Evolutionary conservation across 2,797 vertebrate species (phyloP).

Genomic region (Coreius guichenoti): DNA sequence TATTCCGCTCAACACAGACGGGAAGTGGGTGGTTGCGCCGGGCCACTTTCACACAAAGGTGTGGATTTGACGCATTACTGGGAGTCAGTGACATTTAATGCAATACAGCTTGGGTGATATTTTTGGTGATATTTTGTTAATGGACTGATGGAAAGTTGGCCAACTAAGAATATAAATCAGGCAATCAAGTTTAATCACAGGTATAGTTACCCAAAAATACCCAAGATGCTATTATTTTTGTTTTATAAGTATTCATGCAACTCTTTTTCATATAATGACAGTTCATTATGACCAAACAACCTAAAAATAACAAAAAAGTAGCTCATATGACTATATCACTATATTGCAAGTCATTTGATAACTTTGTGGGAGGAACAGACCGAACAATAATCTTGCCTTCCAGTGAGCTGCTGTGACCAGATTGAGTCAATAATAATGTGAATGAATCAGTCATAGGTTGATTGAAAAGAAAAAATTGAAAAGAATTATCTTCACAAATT

Average conservation of each 20-base stretch:
- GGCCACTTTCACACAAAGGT: constrained; percentile 57
- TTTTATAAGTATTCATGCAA: background rate
- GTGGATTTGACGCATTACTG: constrained; percentile 59
- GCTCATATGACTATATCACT: background rate
- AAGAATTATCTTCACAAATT: background rate
- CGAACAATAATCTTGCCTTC: too few species aligned
- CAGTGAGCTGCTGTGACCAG: background rate
- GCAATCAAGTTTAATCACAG: background rate
- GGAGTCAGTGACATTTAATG: constrained; percentile 52
- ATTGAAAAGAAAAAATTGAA: background rate
- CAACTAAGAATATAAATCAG: background rate
- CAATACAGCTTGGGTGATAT: constrained; percentile 3
- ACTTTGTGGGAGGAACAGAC: background rate
- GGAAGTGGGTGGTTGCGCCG: constrained; percentile 65
- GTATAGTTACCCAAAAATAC: background rate
- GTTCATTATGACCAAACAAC: background rate
- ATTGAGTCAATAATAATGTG: background rate
- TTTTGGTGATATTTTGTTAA: background rate
- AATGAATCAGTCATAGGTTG: background rate
- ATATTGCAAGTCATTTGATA: too few species aligned
- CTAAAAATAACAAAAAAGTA: background rate
- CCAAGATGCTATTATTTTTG: background rate
- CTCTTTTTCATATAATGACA: background rate
- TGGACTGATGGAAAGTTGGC: background rate
- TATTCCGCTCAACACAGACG: constrained; percentile 56